These are phyloP conservation scores for Simalia tracyae DNA, from an alignment of 2,797 vertebrate species.

Conservation along the genomic window DNA sequence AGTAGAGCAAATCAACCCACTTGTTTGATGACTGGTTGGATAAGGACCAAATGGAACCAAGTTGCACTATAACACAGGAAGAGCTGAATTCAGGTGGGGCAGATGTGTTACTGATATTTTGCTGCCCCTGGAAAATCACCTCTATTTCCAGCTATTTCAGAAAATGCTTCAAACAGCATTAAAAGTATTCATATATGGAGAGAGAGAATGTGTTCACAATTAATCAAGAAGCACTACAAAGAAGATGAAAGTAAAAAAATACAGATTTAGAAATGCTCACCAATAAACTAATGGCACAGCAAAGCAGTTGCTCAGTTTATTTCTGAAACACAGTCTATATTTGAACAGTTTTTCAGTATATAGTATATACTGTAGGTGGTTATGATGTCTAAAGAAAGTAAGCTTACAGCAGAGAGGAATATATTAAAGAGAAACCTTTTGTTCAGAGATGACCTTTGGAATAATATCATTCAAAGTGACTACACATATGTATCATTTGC, in stretches of 20 bases:
- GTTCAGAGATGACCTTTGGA: not conserved
- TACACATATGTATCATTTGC: not conserved
- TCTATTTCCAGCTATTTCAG: not conserved
- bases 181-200: not conserved
- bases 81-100: not conserved
- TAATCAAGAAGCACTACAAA: not conserved
- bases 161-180: not conserved
- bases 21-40: not conserved
- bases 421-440: not conserved
- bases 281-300: not conserved
- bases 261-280: not conserved
- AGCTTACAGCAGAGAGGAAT: not conserved
- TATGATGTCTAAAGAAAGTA: not conserved
- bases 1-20: not conserved
- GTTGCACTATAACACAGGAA: not conserved
- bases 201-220: not conserved
- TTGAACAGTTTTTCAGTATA: not conserved
- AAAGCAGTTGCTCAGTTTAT: not conserved
- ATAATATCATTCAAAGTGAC: not conserved
- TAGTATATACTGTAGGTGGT: not conserved
- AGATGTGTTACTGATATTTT: not conserved
- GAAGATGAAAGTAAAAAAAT: not conserved
- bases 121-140: not conserved
- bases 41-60: not conserved
- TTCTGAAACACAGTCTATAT: not conserved